Evolutionary conservation across 2,113 vertebrate genomes (phyloP), one percentile per base, ranked within the genome.

Genomic region (Pluvianellus socialis): DNA sequence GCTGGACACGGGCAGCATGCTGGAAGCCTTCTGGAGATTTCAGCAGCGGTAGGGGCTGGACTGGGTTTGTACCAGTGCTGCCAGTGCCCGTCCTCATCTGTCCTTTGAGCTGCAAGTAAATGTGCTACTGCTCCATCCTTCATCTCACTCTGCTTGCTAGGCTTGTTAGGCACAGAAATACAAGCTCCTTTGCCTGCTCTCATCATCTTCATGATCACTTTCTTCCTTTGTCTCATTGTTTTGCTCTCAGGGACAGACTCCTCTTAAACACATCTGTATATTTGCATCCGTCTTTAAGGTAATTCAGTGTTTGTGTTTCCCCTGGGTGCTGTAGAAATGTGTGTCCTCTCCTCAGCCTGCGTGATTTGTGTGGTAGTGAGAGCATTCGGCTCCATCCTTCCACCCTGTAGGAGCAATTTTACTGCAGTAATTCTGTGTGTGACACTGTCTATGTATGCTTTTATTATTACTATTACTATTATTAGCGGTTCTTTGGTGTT

Each of bases 251-350:
- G 97, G 97, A 97, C 93, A 96, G 97, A 24, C 82, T 97, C 82
- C 95, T 97, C 95, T 97, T 97, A 96, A 97, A 94, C 75, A 28
- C 97, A 84, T 97, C 97, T 89, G 86, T 97, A 8, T 79, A 65
- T 94, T 96, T 98, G 91, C 97, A 97, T 96, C 98, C 97, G 12
- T 96, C 97, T 83, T 91, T 98, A 97, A 98, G 98, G 98, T 98
- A 98, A 98, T 52, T 96, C 47, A 2, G 28, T 89, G 90, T 96
- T 49, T 82, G 47, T 94, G 67, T 92, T 85, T 82, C 62, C 75
- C 67, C 65, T 42, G 47, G 61, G 75, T 92, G 66, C 94, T 87
- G 85, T 97, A 90, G 89, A 73, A 81, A 35, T 12, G 30, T 47
- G 49, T 73, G 59, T 79, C 80, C 53, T 58, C 79, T 87, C 79